Evolutionary conservation across 92 coral and sea anemone species (phyloP).

Genomic region (Zoanthus sansibaricus): DNA sequence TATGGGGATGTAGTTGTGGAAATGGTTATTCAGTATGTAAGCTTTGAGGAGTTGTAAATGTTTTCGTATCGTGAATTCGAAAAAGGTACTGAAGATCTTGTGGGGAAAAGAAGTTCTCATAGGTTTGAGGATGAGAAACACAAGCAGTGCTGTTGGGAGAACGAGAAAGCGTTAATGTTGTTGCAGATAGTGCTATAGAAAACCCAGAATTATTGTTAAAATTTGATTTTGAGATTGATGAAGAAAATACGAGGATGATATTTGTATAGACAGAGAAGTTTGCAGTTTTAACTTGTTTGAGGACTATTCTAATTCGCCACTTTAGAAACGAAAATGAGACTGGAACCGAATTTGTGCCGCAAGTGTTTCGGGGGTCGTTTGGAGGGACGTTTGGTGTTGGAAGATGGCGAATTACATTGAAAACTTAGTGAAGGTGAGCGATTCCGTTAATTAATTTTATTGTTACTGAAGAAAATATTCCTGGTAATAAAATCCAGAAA

Average conservation of each 20-base stretch:
- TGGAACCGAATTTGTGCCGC: too few relatives aligned
- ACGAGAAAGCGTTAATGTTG: conserved; percentile 46
- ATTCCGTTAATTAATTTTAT: too few relatives aligned
- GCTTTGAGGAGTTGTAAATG: conserved; percentile 24
- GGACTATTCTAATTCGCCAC: conserved; percentile 3
- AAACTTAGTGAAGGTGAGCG: too few relatives aligned
- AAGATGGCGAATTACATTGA: too few relatives aligned
- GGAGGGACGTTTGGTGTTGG: too few relatives aligned
- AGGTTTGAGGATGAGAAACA: conserved; percentile 46
- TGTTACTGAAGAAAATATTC: too few relatives aligned
- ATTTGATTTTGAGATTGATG: conserved; percentile 39
- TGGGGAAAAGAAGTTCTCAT: conserved; percentile 39
- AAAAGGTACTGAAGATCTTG: conserved; percentile 30
- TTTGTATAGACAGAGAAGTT: conserved; percentile 28
- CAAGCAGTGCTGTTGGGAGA: conserved; percentile 54
- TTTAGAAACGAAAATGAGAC: too few relatives aligned
- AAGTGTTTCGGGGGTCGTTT: too few relatives aligned
- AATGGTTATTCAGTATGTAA: conserved; percentile 34
- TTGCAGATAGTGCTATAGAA: conserved; percentile 13
- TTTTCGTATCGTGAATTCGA: conserved; percentile 38
- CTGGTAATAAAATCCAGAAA: too few relatives aligned
- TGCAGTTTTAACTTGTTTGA: conserved; percentile 35
- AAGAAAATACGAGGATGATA: not conserved
- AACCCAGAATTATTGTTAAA: conserved; percentile 36
- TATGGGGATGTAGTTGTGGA: conserved; percentile 42